Conservation (phyloP, 2,888 invertebrate species). For the Caenorhabditis imperialis region DNA sequence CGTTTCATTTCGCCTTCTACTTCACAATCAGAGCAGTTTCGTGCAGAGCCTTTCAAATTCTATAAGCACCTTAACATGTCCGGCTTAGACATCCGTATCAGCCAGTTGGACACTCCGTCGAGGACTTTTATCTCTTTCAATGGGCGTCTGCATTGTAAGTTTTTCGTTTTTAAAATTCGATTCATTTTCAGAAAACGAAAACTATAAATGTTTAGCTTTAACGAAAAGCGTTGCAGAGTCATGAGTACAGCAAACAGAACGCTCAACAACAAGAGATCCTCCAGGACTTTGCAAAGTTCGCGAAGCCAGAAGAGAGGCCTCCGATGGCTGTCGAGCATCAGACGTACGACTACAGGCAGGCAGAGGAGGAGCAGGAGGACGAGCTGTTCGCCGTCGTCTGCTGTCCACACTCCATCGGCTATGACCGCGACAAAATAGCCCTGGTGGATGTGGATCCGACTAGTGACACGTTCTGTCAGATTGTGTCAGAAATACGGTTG, state of each 20-base stretch:
- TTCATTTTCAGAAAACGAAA: neutral
- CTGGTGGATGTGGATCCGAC: conserved; percentile 56
- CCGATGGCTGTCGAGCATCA: conserved; percentile 56
- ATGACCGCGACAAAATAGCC: conserved; percentile 51
- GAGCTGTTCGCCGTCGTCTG: conserved; percentile 42
- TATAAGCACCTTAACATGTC: conserved; percentile 43
- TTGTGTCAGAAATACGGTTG: conserved; percentile 39
- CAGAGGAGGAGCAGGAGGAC: conserved; percentile 46
- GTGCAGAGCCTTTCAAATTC: neutral
- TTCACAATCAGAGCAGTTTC: conserved; percentile 3
- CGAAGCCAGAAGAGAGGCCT: conserved; percentile 49
- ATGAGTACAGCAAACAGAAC: conserved; percentile 42
- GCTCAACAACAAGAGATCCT: conserved; percentile 32
- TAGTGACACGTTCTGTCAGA: conserved; percentile 48
- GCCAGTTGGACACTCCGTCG: neutral
- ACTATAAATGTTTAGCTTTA: neutral
- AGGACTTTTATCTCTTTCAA: neutral
- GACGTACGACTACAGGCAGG: conserved; percentile 45
- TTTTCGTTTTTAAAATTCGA: neutral
- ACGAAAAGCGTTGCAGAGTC: conserved; percentile 30
- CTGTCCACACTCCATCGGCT: conserved; percentile 54
- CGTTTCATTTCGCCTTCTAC: conserved; percentile 6
- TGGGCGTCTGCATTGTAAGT: conserved; percentile 53
- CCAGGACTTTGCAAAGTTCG: conserved; percentile 39
- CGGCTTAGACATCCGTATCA: conserved; percentile 27